Conservation (phyloP, 2,797 vertebrate genomes). For the Diplodus puntazzo region DNA sequence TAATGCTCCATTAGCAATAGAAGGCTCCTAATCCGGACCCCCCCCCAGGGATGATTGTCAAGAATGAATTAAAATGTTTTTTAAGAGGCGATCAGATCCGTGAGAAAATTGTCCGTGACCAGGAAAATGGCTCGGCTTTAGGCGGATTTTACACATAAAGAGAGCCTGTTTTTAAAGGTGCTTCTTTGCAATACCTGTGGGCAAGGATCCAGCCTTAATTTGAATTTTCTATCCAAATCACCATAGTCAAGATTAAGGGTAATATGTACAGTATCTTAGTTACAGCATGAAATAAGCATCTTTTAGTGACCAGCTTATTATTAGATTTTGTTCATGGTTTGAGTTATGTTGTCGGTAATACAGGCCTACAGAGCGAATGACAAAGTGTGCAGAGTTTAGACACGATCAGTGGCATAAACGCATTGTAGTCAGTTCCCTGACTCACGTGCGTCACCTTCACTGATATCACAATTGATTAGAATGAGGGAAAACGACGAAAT, state of each 20-base stretch:
- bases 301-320: background rate
- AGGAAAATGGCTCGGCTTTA: constrained; percentile 13
- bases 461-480: background rate
- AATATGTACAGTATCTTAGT: background rate
- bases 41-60: constrained; percentile 37
- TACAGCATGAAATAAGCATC: background rate
- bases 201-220: background rate
- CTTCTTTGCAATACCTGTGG: background rate
- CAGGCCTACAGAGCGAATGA: background rate
- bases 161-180: background rate
- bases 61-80: constrained; percentile 45
- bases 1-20: constrained; percentile 61
- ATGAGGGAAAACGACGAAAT: background rate
- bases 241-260: background rate
- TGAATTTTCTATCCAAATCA: background rate
- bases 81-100: constrained; percentile 36
- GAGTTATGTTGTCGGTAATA: background rate
- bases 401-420: background rate
- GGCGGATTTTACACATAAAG: constrained; percentile 15
- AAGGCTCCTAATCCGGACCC: constrained; percentile 47
- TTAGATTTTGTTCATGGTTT: background rate
- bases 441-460: background rate
- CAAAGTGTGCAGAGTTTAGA: background rate
- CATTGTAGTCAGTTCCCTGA: no score
- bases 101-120: constrained; percentile 8